Percentiles rank a stretch among this genome's conserved stretches.
These are phyloP conservation scores for Elysia crispata DNA, from an alignment of 2,888 invertebrate genomes.

Conservation along the genomic window DNA sequence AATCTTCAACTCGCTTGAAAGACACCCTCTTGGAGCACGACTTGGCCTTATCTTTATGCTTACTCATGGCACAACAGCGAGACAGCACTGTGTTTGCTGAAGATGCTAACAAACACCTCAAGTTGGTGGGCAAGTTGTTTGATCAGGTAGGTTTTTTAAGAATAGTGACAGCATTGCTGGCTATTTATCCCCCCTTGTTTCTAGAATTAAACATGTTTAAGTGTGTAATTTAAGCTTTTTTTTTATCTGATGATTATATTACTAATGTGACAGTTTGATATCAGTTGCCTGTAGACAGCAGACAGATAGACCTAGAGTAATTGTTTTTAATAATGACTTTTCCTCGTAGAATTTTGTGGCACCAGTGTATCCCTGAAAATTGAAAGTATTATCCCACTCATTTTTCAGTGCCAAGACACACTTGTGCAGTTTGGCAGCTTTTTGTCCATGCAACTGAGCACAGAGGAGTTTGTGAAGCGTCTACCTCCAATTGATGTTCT, in stretches of 20 bases:
- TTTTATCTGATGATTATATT: too few relatives aligned
- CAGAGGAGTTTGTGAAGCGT: slow-evolving; percentile 93
- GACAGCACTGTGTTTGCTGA: slow-evolving; percentile 91
- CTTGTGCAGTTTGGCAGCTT: slow-evolving; percentile 98
- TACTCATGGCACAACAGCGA: slow-evolving; percentile 97
- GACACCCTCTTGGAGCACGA: slow-evolving; percentile 96
- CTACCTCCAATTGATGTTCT: slow-evolving; percentile 92
- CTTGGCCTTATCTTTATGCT: slow-evolving; percentile 90
- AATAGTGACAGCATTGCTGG: too few relatives aligned
- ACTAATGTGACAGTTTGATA: too few relatives aligned
- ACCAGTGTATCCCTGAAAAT: too few relatives aligned
- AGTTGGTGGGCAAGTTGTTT: slow-evolving; percentile 87
- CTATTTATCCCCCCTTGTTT: too few relatives aligned
- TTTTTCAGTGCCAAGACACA: slow-evolving; percentile 94
- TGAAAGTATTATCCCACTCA: neutral
- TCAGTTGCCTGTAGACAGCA: too few relatives aligned
- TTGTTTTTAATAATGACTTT: too few relatives aligned
- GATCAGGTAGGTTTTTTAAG: slow-evolving; percentile 80
- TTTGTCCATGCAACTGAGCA: slow-evolving; percentile 92
- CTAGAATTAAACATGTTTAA: too few relatives aligned
- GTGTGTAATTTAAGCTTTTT: too few relatives aligned
- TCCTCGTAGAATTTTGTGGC: too few relatives aligned
- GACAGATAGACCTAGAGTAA: neutral
- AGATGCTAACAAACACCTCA: slow-evolving; percentile 78
- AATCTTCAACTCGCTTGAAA: slow-evolving; percentile 94